phyloP scores from a whole-genome alignment of 2,113 vertebrate species.

The Marmota monax region DNA sequence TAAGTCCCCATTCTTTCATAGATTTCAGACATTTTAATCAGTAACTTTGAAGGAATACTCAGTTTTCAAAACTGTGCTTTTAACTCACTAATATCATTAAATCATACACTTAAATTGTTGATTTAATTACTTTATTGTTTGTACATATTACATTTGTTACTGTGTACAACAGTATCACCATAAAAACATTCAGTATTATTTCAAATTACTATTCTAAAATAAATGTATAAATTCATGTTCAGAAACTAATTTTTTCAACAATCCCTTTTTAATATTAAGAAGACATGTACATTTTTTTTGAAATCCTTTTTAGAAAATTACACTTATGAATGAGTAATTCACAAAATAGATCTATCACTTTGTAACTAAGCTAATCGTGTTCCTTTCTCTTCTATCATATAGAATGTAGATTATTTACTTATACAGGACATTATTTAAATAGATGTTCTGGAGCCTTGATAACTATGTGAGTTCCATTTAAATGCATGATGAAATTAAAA shows the following conservation, averaged over 20 bases:
- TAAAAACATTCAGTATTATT: slow-evolving; percentile 1
- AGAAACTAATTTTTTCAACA: slow-evolving; percentile 14
- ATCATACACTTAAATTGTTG: slow-evolving; percentile 20
- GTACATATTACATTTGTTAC: background rate
- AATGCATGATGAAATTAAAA: slow-evolving; percentile 51
- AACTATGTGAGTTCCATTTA: slow-evolving; percentile 56
- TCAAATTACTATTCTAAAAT: slow-evolving; percentile 55
- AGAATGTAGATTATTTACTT: slow-evolving; percentile 30
- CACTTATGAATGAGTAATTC: slow-evolving; percentile 57
- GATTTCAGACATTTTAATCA: slow-evolving; percentile 45
- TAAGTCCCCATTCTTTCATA: background rate
- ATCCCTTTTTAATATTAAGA: background rate
- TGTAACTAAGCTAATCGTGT: slow-evolving; percentile 56
- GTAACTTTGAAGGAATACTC: slow-evolving; percentile 26
- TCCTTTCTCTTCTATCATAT: slow-evolving; percentile 36
- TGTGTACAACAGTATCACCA: background rate
- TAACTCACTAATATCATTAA: slow-evolving; percentile 15
- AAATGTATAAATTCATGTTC: background rate
- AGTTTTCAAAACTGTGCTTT: background rate
- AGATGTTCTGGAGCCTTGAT: background rate
- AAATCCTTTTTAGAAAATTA: slow-evolving; percentile 38
- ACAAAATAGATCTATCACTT: slow-evolving; percentile 54
- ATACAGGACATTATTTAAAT: slow-evolving; percentile 43
- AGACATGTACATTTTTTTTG: slow-evolving; percentile 40
- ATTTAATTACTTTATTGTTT: slow-evolving; percentile 5